These are phyloP conservation scores for Eriosoma lanigerum DNA, from an alignment of 1,140 invertebrate species.

Conservation along the genomic window DNA sequence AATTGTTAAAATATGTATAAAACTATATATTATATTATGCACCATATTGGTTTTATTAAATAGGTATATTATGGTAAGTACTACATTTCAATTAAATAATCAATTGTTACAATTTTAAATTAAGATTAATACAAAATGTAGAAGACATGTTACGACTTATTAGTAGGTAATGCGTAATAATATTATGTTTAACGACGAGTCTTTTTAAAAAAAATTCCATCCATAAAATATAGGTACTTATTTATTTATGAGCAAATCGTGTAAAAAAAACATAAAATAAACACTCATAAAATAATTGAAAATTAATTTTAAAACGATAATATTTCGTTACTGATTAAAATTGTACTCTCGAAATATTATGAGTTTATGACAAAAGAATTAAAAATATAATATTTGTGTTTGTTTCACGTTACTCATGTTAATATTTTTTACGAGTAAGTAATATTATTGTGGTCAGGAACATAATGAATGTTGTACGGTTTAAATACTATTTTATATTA, in stretches of 20 bases:
- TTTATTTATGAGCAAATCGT: not conserved
- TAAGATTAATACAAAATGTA: not conserved
- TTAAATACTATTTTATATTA: too few species aligned
- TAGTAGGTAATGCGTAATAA: not conserved
- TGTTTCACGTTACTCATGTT: too few species aligned
- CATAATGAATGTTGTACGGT: too few species aligned
- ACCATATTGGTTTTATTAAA: not conserved
- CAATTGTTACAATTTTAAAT: slow-evolving; percentile 6
- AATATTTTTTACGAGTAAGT: too few species aligned
- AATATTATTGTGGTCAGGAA: too few species aligned
- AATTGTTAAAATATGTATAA: not conserved
- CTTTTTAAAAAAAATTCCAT: not conserved
- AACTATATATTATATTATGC: not conserved
- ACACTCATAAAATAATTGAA: not conserved
- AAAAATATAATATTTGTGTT: too few species aligned
- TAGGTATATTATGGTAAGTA: not conserved
- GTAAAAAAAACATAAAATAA: not conserved
- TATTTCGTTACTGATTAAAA: not conserved
- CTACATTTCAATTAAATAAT: not conserved
- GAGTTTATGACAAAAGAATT: too few species aligned
- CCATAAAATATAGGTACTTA: not conserved
- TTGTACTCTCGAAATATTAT: too few species aligned
- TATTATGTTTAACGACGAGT: not conserved
- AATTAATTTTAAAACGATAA: not conserved
- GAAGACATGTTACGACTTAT: not conserved